Percentiles rank a stretch among this genome's conserved stretches.
These are phyloP conservation scores for Chalcis sispes DNA, from an alignment of 2,888 invertebrate species.

Conservation along the genomic window DNA sequence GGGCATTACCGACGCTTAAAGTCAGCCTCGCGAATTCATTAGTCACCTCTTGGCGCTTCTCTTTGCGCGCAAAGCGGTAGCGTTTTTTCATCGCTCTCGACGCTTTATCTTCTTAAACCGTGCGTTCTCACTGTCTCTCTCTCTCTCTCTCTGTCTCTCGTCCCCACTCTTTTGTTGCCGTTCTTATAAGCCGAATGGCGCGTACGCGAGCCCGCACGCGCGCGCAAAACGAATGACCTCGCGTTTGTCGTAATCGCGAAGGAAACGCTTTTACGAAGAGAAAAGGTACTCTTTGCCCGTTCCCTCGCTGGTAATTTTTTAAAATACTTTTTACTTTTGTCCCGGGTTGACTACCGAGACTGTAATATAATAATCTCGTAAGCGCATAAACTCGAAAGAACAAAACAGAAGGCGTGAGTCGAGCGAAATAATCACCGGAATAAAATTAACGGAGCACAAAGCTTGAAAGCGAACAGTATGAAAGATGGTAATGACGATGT, in stretches of 20 bases:
- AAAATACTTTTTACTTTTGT: neutral
- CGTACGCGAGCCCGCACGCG: no score
- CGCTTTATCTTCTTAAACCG: neutral
- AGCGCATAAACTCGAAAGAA: no score
- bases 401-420: conserved; percentile 6
- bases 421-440: no score
- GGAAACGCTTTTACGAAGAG: neutral
- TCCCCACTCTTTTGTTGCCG: no score
- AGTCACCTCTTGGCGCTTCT: conserved; percentile 9
- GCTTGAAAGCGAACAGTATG: no score
- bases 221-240: neutral
- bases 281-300: neutral
- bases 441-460: no score
- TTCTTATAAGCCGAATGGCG: no score
- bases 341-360: no score
- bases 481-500: no score
- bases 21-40: conserved; percentile 37
- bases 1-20: neutral
- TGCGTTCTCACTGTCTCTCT: neutral
- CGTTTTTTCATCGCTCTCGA: conserved; percentile 4
- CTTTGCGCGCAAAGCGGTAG: neutral
- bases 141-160: no score
- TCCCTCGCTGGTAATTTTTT: neutral
- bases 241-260: conserved; percentile 7
- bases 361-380: neutral